Conservation (phyloP, 1,140 invertebrate genomes). For the Gonioctena quinquepunctata region DNA sequence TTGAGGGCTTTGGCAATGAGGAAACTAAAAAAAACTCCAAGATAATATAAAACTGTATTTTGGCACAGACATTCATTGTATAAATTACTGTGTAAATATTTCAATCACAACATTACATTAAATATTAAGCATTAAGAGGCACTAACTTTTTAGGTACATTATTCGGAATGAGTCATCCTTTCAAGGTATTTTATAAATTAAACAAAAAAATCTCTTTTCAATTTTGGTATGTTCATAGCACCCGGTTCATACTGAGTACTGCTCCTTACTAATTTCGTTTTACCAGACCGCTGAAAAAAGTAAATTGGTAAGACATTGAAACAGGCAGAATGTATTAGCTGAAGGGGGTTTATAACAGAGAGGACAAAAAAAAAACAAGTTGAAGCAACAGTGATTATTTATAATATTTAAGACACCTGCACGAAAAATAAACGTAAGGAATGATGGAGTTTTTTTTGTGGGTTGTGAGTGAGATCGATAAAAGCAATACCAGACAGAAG, state of each 20-base stretch:
- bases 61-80: constrained; percentile 19
- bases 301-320: too few species aligned
- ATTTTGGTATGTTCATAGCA: constrained; percentile 48
- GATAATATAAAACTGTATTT: constrained; percentile 5
- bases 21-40: not conserved
- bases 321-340: too few species aligned
- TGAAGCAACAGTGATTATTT: too few species aligned
- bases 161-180: constrained; percentile 13
- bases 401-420: too few species aligned
- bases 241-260: constrained; percentile 53
- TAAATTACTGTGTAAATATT: constrained; percentile 25
- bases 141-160: constrained; percentile 10
- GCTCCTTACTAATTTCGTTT: constrained; percentile 51
- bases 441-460: too few species aligned
- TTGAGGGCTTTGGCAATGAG: too few species aligned
- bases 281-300: constrained; percentile 44
- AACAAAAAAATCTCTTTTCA: constrained; percentile 39
- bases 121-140: constrained; percentile 10
- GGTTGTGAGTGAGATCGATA: too few species aligned
- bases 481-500: too few species aligned
- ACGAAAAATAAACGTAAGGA: too few species aligned
- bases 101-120: constrained; percentile 11
- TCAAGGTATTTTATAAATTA: constrained; percentile 10
- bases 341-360: too few species aligned
- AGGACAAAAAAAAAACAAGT: too few species aligned